Percentiles rank a stretch among this genome's conserved stretches.
These are phyloP conservation scores for Conops quadrifasciatus DNA, from an alignment of 2,888 invertebrate genomes.

Conservation along the genomic window DNA sequence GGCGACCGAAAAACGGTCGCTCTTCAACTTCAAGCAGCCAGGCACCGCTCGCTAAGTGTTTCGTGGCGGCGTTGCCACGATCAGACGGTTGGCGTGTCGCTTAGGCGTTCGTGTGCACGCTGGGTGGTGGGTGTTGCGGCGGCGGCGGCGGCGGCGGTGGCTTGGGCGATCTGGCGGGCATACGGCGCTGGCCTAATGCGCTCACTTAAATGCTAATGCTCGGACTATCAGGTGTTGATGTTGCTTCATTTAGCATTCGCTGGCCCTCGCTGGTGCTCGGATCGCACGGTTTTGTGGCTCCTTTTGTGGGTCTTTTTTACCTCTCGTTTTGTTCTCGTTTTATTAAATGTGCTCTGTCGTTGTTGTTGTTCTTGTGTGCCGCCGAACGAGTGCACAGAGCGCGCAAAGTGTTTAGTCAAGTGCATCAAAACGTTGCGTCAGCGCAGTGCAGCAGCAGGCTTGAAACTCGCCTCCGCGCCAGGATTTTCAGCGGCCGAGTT, in stretches of 20 bases:
- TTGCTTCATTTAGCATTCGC: constrained; percentile 50
- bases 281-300: constrained; percentile 2
- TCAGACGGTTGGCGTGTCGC: no score
- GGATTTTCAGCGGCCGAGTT: background rate
- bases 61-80: no score
- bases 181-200: constrained; percentile 28
- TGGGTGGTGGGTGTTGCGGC: background rate
- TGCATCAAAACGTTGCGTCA: constrained; percentile 35
- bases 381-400: background rate
- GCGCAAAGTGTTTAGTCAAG: constrained; percentile 33
- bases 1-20: constrained; percentile 18
- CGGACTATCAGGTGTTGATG: constrained; percentile 64
- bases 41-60: background rate
- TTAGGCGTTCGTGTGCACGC: background rate
- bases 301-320: background rate
- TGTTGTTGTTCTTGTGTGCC: constrained; percentile 9
- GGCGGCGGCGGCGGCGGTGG: background rate
- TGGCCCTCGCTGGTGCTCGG: background rate
- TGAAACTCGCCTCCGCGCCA: constrained; percentile 15
- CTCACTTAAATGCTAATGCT: constrained; percentile 42
- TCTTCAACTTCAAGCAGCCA: background rate
- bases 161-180: background rate
- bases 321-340: background rate
- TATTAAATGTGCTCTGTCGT: no score
- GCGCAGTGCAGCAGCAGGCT: constrained; percentile 23